Percentiles rank a stretch among this genome's conserved stretches.
Conservation (phyloP, 2,888 invertebrate species). For the Rhogogaster chlorosoma region DNA sequence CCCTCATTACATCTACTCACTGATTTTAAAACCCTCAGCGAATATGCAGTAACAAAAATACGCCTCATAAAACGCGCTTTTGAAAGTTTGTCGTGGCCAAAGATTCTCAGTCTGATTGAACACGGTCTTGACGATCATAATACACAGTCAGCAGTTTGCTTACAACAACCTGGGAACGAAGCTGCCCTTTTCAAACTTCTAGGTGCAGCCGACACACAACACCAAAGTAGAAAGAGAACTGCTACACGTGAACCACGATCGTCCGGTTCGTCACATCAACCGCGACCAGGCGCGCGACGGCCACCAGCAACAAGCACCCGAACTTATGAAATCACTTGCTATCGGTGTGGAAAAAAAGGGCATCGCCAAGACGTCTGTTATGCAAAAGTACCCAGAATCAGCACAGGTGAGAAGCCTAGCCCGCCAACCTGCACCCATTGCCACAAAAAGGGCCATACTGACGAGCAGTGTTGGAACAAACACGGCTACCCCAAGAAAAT, state of each 20-base stretch:
- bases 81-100: not conserved
- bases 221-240: not conserved
- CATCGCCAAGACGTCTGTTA: slow-evolving; percentile 11
- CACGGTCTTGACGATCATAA: slow-evolving; percentile 6
- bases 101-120: not conserved
- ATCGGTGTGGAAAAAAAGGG: not conserved
- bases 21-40: slow-evolving; percentile 13
- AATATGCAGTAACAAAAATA: slow-evolving; percentile 35
- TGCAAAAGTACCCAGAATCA: not conserved
- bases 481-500: slow-evolving; percentile 11
- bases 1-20: too few relatives aligned
- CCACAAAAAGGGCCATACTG: not conserved
- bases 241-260: not conserved
- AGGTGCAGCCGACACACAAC: not conserved
- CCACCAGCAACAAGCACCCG: not conserved
- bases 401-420: not conserved
- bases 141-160: slow-evolving; percentile 14
- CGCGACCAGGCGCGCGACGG: not conserved
- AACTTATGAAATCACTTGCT: not conserved
- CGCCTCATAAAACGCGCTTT: slow-evolving; percentile 35
- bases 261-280: not conserved
- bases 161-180: slow-evolving; percentile 5
- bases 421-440: not conserved
- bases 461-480: slow-evolving; percentile 7
- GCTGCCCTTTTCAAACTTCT: not conserved